Evolutionary conservation across 2,113 vertebrate species (phyloP), one percentile per base, ranked within the genome.

Genomic region (Rissa tridactyla): DNA sequence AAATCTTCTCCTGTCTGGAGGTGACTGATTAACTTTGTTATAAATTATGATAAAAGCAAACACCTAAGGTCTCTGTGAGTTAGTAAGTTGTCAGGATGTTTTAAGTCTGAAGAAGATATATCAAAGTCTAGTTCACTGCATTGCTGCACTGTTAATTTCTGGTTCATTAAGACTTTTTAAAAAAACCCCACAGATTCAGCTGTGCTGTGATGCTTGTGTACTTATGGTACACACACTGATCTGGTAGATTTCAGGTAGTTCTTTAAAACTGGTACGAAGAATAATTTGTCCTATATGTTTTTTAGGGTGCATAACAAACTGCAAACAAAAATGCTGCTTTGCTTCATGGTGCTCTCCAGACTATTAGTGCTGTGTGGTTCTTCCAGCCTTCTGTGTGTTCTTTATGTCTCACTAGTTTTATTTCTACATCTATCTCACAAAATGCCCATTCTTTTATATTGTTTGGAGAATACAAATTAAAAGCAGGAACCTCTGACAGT

Each of bases 21-120:
- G 55, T 89, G 86, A 92, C 91, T 96, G 86, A 92, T 95, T 93
- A 96, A 83, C 86, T 94, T 92, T 81, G 77, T 83, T 95, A 78
- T 29, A 77, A 89, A 19, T 91, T 62, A 83, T 83, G 83, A 92
- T 96, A 69, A 95, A 91, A 94, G 76, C 83, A 94, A 94, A 84
- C 68, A 86, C 69, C 72, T 77, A 83, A 75, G 86, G 83, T 94
- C 93, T 77, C 86, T 92, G 54, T 52, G 89, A 95, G 88, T 94
- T 93, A 94, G 44, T 27, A 80, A 94, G 46, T n/a, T 97, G 96
- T 94, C 94, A 96, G 64, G 0, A 20, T 80, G 32, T 34, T 93
- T 91, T 96, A 92, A 91, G 51, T 55, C 77, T 84, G 77, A 95
- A 32, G 80, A 90, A 66, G 83, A 86, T 94, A 15, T 4, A 94